phyloP scores from a whole-genome alignment of 2,113 vertebrate genomes.

The Neotoma lepida region DNA sequence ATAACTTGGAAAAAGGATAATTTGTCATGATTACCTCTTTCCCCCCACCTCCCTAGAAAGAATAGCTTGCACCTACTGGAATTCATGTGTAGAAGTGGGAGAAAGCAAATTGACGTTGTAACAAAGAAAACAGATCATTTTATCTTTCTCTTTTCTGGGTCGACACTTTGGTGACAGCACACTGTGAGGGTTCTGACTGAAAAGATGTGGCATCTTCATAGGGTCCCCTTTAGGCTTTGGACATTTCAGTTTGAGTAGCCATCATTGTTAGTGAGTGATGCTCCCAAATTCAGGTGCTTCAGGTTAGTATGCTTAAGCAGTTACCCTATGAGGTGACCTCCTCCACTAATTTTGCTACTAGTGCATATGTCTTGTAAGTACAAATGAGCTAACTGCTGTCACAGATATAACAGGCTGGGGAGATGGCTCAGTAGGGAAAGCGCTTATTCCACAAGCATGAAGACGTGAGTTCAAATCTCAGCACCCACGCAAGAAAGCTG shows the following conservation, averaged over 20 bases:
- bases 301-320: neutral
- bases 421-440: too few relatives aligned
- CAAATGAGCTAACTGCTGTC: neutral
- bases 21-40: conserved; percentile 86
- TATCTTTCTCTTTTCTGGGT: conserved; percentile 75
- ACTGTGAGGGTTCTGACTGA: conserved; percentile 76
- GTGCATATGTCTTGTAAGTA: neutral
- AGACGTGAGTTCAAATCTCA: neutral
- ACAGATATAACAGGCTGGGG: neutral
- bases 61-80: conserved; percentile 82
- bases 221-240: conserved; percentile 73
- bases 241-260: conserved; percentile 10
- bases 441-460: neutral
- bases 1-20: conserved; percentile 88
- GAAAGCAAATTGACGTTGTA: conserved; percentile 78
- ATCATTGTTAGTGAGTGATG: conserved; percentile 61
- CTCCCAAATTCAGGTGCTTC: conserved; percentile 59
- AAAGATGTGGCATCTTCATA: conserved; percentile 70
- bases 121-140: conserved; percentile 82
- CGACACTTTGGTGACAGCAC: conserved; percentile 70
- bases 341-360: conserved; percentile 62
- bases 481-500: neutral
- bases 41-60: conserved; percentile 75
- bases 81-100: conserved; percentile 82
- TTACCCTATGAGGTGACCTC: conserved; percentile 28